phyloP scores from a whole-genome alignment of 2,113 vertebrate genomes.

The Nibea coibor region DNA sequence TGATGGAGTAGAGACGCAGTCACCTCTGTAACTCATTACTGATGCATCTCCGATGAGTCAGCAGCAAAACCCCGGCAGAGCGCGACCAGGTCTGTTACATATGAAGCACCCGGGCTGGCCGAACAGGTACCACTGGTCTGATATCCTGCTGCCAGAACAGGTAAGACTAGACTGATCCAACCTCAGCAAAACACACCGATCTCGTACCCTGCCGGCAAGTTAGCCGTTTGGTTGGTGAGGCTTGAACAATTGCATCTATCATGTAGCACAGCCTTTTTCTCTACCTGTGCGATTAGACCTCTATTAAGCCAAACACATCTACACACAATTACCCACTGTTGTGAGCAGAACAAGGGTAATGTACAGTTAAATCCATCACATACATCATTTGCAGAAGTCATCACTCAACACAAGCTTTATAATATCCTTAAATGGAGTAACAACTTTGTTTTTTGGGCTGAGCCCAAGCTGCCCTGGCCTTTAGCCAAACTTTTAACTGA shows the following conservation, averaged over 20 bases:
- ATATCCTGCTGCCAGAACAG: slow-evolving; percentile 41
- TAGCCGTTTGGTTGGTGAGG: slow-evolving; percentile 34
- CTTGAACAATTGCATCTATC: slow-evolving; percentile 15
- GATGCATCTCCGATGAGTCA: slow-evolving; percentile 61
- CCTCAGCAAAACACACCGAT: slow-evolving; percentile 48
- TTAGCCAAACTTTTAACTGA: slow-evolving; percentile 67
- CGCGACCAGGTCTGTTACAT: slow-evolving; percentile 55
- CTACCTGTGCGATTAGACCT: not conserved
- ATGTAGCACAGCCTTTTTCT: slow-evolving; percentile 2
- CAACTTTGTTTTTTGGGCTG: slow-evolving; percentile 16
- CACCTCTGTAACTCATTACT: slow-evolving; percentile 58
- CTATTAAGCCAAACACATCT: slow-evolving; percentile 8
- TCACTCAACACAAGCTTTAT: slow-evolving; percentile 5
- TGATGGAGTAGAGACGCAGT: slow-evolving; percentile 47
- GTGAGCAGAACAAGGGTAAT: not conserved
- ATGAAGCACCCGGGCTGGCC: slow-evolving; percentile 20
- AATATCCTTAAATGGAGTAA: not conserved
- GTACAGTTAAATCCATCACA: not conserved
- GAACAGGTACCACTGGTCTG: slow-evolving; percentile 39
- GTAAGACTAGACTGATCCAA: slow-evolving; percentile 52
- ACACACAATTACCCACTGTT: slow-evolving; percentile 7
- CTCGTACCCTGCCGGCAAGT: slow-evolving; percentile 17
- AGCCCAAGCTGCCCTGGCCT: slow-evolving; percentile 26
- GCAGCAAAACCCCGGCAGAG: slow-evolving; percentile 48
- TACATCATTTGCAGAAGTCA: not conserved